These are phyloP conservation scores for Drosophila leontia DNA, from an alignment of 1,140 invertebrate species.

Conservation along the genomic window DNA sequence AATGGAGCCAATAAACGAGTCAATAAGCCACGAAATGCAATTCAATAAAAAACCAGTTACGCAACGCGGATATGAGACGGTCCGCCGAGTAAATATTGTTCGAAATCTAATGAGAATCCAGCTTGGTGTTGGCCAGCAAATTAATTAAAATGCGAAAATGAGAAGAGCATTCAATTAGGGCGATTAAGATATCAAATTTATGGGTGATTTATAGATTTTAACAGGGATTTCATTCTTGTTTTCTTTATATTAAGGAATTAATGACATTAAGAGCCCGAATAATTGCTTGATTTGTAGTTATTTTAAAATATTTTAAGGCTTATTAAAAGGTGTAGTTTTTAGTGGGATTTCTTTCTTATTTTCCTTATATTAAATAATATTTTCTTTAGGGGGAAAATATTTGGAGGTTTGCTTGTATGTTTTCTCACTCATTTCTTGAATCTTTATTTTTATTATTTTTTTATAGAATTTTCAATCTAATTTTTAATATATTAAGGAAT, in stretches of 20 bases:
- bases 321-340: not conserved
- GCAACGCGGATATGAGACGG: slow-evolving; percentile 18
- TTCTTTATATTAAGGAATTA: not conserved
- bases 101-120: slow-evolving; percentile 27
- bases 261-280: not conserved
- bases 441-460: no score
- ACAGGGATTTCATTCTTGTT: no score
- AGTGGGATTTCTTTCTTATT: not conserved
- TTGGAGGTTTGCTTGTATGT: not conserved
- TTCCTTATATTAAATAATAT: not conserved
- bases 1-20: slow-evolving; percentile 51
- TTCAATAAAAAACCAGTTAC: slow-evolving; percentile 26
- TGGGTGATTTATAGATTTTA: no score
- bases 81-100: slow-evolving; percentile 27
- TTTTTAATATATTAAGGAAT: no score
- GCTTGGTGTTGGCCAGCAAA: not conserved
- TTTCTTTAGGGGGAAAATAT: not conserved
- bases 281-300: not conserved
- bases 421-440: no score
- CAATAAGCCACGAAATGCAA: slow-evolving; percentile 30
- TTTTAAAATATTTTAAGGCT: not conserved
- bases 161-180: not conserved
- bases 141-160: slow-evolving; percentile 27
- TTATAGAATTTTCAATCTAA: no score
- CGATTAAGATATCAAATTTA: not conserved